Base-by-base conservation (phyloP, 2,888 invertebrate genomes). In the Cabera pusaria region DNA sequence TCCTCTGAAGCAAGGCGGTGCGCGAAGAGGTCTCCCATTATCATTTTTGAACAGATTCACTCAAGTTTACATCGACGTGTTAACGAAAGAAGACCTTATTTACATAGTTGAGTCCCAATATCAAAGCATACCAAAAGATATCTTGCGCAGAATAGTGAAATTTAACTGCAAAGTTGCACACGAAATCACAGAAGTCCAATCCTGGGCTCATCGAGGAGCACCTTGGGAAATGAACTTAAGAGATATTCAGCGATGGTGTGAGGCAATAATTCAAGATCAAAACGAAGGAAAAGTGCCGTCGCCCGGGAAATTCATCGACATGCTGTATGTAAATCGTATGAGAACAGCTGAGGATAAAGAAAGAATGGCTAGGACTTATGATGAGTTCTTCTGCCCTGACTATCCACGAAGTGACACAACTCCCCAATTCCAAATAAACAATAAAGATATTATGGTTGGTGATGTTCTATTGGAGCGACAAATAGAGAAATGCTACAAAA, bases 201-300 rank as follows among this genome's bases (percentile, higher is more conserved):
- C 71, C 1, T 97, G 96, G 91, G 98, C 95, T 0, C 92, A 93
- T 54, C 91, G 88, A 64, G 98, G 98, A 0, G 93, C 95, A 0
- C 98, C 98, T 0, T 99, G 97, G 95, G 99, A 99, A 80, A 97
- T 98, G 86, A 99, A 99, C 85, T 88, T 99, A 25, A 91, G 99
- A 59, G 99, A 99, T 72, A 90, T 99, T 52, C 93, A 95, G 40
- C 92, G 99, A 54, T 99, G 98, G 98, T 97, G 97, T 68, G 94
- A 97, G 59, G 91, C 94, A 0, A 87, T 94, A 0, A 75, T 92
- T 14, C 78, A 78, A 34, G 84, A 87, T 54, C 64, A 75, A 43
- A 56, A 69, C 8, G 54, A 48, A 9, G 56, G 57, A 2, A 59
- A 56, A 43, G 35, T 52, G 49, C 62, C 77, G 19, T 76, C 81